Conservation (phyloP, 2,888 invertebrate genomes). For the Ophion costatus region DNA sequence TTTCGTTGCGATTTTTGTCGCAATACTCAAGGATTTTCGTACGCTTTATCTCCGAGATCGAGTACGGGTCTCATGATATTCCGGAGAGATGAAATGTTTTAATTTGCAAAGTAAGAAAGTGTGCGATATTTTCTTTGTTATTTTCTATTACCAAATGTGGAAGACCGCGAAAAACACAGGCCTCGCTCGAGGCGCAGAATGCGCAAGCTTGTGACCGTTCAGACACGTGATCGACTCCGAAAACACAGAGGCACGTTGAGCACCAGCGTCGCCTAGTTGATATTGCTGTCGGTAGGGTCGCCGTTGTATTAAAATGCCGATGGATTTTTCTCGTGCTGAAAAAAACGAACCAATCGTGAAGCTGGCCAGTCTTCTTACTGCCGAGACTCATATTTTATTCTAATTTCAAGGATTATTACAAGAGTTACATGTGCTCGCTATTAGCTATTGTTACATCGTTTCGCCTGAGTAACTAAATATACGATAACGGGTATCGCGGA, state of each 20-base stretch:
- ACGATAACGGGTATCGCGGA: constrained; percentile 28
- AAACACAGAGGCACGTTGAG: too few relatives aligned
- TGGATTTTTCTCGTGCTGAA: not conserved
- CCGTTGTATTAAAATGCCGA: too few relatives aligned
- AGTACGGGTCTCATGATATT: not conserved
- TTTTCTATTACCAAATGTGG: not conserved
- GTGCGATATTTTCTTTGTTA: not conserved
- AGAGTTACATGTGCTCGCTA: not conserved
- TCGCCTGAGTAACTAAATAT: constrained; percentile 40
- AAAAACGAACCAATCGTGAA: not conserved
- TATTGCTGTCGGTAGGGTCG: not conserved
- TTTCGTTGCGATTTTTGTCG: not conserved
- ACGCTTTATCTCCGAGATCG: not conserved
- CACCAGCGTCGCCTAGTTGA: not conserved
- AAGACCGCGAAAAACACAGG: not conserved
- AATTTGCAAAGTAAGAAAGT: not conserved
- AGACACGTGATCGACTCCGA: not conserved
- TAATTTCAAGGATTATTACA: not conserved
- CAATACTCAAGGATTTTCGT: not conserved
- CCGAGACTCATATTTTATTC: not conserved
- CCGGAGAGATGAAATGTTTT: not conserved
- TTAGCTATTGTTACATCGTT: not conserved
- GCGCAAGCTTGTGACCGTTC: not conserved
- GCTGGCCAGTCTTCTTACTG: not conserved
- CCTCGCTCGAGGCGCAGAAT: not conserved